Evolutionary conservation across 2,888 invertebrate species (phyloP).

Genomic region (Andrena haemorrhoa): DNA sequence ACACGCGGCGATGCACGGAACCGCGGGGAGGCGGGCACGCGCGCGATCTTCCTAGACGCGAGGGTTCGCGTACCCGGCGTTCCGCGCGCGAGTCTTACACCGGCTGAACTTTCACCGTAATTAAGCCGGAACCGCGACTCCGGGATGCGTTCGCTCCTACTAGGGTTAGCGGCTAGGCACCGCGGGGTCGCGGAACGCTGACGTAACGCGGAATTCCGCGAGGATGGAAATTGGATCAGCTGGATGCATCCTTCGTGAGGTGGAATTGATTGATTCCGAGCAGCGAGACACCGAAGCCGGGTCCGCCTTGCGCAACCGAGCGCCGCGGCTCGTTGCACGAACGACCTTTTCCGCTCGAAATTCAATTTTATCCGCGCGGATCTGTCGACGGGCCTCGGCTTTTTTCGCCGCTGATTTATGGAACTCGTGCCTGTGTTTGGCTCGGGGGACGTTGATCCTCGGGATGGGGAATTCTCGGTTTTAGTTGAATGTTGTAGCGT

Average conservation of each 20-base stretch:
- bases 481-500: too few species aligned
- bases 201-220: conserved; percentile 60
- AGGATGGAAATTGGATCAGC: conserved; percentile 71
- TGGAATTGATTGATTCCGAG: conserved; percentile 72
- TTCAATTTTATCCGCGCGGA: conserved; percentile 22
- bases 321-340: conserved; percentile 12
- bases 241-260: conserved; percentile 72
- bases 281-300: conserved; percentile 2
- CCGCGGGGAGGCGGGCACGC: conserved; percentile 23
- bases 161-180: conserved; percentile 67
- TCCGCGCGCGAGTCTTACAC: neutral
- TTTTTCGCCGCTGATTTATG: conserved; percentile 20
- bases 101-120: conserved; percentile 76
- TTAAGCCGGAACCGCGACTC: conserved; percentile 79
- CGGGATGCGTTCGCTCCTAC: conserved; percentile 68
- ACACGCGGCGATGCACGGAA: conserved; percentile 18
- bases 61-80: conserved; percentile 21
- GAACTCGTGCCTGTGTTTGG: neutral
- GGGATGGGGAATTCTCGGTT: neutral
- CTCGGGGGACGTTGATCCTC: neutral
- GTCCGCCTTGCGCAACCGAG: conserved; percentile 25
- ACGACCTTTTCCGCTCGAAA: conserved; percentile 33
- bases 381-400: neutral
- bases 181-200: conserved; percentile 38
- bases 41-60: conserved; percentile 16